Evolutionary conservation across 2,888 invertebrate genomes (phyloP).

Genomic region (Coenonympha glycerion): DNA sequence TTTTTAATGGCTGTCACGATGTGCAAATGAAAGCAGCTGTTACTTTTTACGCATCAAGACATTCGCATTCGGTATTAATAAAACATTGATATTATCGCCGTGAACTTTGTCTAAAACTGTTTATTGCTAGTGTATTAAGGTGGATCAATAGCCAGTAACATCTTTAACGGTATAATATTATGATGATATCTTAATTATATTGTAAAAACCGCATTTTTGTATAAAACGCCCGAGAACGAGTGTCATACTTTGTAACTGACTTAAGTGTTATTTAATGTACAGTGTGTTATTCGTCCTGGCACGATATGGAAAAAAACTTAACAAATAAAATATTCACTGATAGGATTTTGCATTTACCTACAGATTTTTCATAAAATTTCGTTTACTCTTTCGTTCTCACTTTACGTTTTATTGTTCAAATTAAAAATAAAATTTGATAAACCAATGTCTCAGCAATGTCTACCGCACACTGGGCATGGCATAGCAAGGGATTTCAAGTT

Average conservation of each 20-base stretch:
- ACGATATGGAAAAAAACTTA: no score
- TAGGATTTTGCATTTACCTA: no score
- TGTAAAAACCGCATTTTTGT: conserved; percentile 13
- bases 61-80: conserved; percentile 11
- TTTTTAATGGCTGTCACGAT: conserved; percentile 15
- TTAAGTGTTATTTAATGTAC: neutral
- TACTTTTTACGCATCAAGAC: conserved; percentile 10
- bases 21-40: conserved; percentile 14
- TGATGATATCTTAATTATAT: conserved; percentile 4
- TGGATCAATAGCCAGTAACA: conserved; percentile 3
- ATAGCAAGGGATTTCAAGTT: no score
- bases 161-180: neutral
- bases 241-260: neutral
- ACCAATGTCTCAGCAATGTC: no score
- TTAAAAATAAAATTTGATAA: no score
- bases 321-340: no score
- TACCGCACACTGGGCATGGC: no score
- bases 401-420: no score
- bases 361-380: no score
- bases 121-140: neutral
- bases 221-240: conserved; percentile 3
- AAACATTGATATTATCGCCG: conserved; percentile 12
- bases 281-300: no score
- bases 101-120: conserved; percentile 11
- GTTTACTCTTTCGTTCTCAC: no score